These are phyloP conservation scores for Sardina pilchardus DNA, from an alignment of 2,113 vertebrate genomes.

Conservation along the genomic window DNA sequence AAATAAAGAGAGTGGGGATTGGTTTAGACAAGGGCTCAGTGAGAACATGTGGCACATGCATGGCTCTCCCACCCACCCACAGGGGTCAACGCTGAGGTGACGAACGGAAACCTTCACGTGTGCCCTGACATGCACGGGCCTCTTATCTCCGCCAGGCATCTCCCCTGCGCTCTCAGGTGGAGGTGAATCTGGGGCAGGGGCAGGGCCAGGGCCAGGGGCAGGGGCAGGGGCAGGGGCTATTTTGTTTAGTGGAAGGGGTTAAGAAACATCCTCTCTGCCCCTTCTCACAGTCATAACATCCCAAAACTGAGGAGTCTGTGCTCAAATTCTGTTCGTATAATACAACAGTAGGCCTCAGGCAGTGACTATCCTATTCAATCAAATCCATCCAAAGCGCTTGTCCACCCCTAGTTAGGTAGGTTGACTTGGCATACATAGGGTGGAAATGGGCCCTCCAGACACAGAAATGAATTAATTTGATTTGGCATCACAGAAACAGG, in stretches of 20 bases:
- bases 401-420: background rate
- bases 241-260: background rate
- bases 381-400: background rate
- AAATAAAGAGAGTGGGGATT: background rate
- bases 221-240: background rate
- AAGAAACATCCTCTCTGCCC: background rate
- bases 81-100: background rate
- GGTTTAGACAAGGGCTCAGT: background rate
- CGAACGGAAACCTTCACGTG: background rate
- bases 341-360: background rate
- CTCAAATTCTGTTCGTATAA: background rate
- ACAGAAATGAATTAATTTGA: background rate
- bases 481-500: background rate
- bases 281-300: background rate
- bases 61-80: background rate
- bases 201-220: background rate
- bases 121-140: background rate
- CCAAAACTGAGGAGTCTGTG: background rate
- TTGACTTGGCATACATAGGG: background rate
- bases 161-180: background rate
- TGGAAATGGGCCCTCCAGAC: background rate
- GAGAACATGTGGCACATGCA: background rate
- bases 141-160: background rate
- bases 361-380: background rate
- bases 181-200: background rate